Evolutionary conservation across 2,888 invertebrate species (phyloP), one percentile per base, ranked within the genome.

Genomic region (Lingula anatina): DNA sequence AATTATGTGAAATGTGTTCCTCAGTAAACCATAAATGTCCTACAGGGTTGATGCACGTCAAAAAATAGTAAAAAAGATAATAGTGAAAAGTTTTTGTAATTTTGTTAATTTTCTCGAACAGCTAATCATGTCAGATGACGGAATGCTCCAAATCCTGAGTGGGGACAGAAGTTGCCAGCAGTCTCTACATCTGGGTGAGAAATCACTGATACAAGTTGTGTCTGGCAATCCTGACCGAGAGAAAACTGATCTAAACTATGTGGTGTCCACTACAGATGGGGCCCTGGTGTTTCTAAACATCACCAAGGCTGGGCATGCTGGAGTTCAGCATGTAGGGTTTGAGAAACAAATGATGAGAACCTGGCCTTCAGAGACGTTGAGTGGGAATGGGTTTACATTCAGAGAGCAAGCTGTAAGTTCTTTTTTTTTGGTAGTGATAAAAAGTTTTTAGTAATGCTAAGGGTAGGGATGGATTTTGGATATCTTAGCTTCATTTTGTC

Each of bases 231-330:
- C 70, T 7, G 60, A 68, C n/a, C 57, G 53, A 27, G 54, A 57
- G 42, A 59, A 64, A 49, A 60, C 62, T 28, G 71, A 70, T 5
- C 31, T 67, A 38, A 71, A 73, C 57, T 40, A 71, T 20, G 55
- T 73, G 18, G 59, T 71, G 23, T 60, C 71, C 15, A 70, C 71
- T 23, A 66, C 59, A 47, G 73, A 73, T 53, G 73, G 71, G 21
- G 64, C 69, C 38, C 48, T 73, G n/a, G 59, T 71, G 23, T 71
- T 70, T 51, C n/a, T n/a, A n/a, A n/a, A n/a, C n/a, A n/a, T n/a
- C n/a, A n/a, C n/a, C n/a, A n/a, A n/a, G n/a, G n/a, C n/a, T n/a
- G n/a, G n/a, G n/a, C n/a, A n/a, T 9, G 35, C 47, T 18, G 49
- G 48, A 24, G 54, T 49, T 18, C 51, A 54, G 15, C 40, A 45